Evolutionary conservation across 2,797 vertebrate genomes (phyloP).

Genomic region (Limnodromus scolopaceus): DNA sequence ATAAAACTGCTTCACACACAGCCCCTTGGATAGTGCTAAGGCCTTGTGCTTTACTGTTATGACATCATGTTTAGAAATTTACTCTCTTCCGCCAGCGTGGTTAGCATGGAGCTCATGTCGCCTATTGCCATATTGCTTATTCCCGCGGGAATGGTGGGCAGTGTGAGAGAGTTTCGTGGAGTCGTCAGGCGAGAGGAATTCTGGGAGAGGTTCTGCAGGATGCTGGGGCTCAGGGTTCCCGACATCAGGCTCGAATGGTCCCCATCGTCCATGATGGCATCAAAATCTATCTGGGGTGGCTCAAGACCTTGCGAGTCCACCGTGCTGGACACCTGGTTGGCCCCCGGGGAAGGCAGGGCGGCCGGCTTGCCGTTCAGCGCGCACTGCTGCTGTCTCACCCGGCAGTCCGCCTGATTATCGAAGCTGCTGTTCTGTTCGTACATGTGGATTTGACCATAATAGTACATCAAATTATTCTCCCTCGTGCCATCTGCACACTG

Average conservation of each 20-base stretch:
- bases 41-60: constrained; percentile 76
- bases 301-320: constrained; percentile 88
- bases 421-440: constrained; percentile 84
- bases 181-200: constrained; percentile 97
- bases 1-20: constrained; percentile 44
- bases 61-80: constrained; percentile 98
- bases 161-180: constrained; percentile 93
- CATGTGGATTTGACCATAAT: constrained; percentile 92
- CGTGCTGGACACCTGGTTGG: constrained; percentile 95
- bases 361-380: constrained; percentile 67
- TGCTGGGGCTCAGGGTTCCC: constrained; percentile 92
- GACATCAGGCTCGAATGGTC: constrained; percentile 98
- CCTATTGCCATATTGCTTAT: constrained; percentile 99
- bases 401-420: constrained; percentile 76
- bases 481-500: constrained; percentile 63
- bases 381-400: constrained; percentile 68
- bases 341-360: constrained; percentile 88
- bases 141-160: constrained; percentile 90
- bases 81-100: constrained; percentile 95
- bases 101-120: constrained; percentile 99
- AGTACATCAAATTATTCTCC: constrained; percentile 81
- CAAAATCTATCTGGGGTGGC: constrained; percentile 93
- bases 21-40: constrained; percentile 33
- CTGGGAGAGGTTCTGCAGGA: constrained; percentile 96
- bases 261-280: constrained; percentile 95